Conservation (phyloP, 2,113 vertebrate genomes). For the Labeo rohita region DNA sequence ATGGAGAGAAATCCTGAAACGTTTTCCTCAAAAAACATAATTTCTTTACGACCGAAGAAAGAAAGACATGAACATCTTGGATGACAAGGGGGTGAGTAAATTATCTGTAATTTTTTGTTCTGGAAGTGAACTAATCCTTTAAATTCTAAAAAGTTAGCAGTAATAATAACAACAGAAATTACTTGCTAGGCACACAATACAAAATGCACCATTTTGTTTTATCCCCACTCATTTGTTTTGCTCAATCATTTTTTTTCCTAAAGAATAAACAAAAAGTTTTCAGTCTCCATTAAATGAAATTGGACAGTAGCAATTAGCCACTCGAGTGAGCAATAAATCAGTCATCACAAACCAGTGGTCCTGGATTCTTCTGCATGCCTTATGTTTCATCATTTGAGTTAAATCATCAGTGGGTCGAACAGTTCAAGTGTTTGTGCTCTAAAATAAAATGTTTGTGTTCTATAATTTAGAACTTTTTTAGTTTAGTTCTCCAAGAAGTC, state of each 20-base stretch:
- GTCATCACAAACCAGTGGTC: neutral
- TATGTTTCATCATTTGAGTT: neutral
- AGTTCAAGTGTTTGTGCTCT: too few species aligned
- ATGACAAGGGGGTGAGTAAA: too few species aligned
- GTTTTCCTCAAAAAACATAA: too few species aligned
- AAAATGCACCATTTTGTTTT: neutral
- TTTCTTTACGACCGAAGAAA: too few species aligned
- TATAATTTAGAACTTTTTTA: neutral
- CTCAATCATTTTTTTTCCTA: neutral
- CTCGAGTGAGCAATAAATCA: slow-evolving; percentile 13
- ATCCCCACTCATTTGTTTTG: neutral
- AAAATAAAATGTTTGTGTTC: neutral
- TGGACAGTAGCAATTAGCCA: neutral
- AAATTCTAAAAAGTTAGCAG: neutral
- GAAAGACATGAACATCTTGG: too few species aligned
- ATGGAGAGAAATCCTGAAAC: too few species aligned
- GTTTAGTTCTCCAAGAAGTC: neutral
- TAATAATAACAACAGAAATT: neutral
- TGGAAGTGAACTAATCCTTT: too few species aligned
- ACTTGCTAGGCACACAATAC: too few species aligned
- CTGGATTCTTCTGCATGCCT: neutral
- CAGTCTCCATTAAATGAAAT: neutral
- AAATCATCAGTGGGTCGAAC: neutral
- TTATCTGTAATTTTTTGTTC: too few species aligned
- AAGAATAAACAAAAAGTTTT: neutral